Base-by-base conservation (phyloP, 2,888 invertebrate species). In the Cephus pygmeus region DNA sequence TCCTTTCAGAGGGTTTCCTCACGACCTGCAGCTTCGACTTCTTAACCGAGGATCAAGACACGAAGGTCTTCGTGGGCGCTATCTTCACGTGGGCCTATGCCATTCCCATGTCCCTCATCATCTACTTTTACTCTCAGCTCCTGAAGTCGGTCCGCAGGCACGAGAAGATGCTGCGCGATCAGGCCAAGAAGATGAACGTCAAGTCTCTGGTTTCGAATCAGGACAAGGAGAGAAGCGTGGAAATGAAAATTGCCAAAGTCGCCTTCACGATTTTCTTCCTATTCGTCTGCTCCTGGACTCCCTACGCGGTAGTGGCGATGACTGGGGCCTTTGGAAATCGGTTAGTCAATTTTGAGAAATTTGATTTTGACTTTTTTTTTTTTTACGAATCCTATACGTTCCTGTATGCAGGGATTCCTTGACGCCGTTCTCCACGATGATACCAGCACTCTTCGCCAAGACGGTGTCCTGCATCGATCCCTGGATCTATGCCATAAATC, bases 141-240 rank as follows among this genome's bases (percentile, higher is more conserved):
- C 96, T 97, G n/a, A 95, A 94, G 75, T 96, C 97, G 89, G 97
- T 97, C n/a, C 95, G 96, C 82, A 94, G 94, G 75, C 97, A 97
- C 84, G 97, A 97, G 90, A 97, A 96, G 86, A 95, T 96, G 73
- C 92, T 97, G 34, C 94, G 95, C 87, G 95, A 95, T 80, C 94
- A 95, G 93, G 97, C 97, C 0, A 97, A 97, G 88, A 97, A 97
- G 92, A 97, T 97, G 97, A 97, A 97, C 88, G 96, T 97, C 0
- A 97, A 97, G 87, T 97, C 97, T 1, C 92, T 97, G 56, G 93
- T 97, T 87, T 93, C 95, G 81, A 94, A 96, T 91, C 94, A 95
- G 89, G 93, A 94, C 83, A 93, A 94, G 77, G 93, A 95, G 69
- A 93, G 96, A 83, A 96, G 96, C 0, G 96, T 96, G 0, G 97